Percentiles rank a stretch among this genome's conserved stretches.
These are phyloP conservation scores for Drosophila orosa DNA, from an alignment of 1,140 invertebrate species.

Conservation along the genomic window DNA sequence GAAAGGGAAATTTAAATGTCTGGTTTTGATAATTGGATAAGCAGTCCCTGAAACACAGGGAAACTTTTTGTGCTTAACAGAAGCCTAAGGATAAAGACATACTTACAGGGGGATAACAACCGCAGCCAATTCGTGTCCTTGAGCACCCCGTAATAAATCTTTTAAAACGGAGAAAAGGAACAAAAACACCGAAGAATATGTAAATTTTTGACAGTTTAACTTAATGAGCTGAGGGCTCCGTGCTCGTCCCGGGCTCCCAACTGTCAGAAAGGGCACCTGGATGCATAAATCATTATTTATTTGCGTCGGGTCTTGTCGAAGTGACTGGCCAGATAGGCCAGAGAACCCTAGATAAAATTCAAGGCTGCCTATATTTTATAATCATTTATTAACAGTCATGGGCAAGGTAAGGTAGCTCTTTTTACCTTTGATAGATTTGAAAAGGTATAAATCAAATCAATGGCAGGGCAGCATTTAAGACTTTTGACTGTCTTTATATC, in stretches of 20 bases:
- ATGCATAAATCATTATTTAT: slow-evolving; percentile 79
- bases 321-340: slow-evolving; percentile 36
- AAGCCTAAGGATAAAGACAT: slow-evolving; percentile 14
- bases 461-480: neutral
- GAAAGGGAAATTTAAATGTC: slow-evolving; percentile 70
- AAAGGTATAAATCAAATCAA: neutral
- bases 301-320: slow-evolving; percentile 61
- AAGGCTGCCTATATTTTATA: slow-evolving; percentile 2
- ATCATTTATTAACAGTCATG: slow-evolving; percentile 19
- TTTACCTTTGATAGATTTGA: slow-evolving; percentile 2
- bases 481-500: neutral
- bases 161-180: slow-evolving; percentile 10
- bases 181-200: slow-evolving; percentile 55
- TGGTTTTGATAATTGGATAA: slow-evolving; percentile 61
- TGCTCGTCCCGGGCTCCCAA: slow-evolving; percentile 18
- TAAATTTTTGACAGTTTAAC: slow-evolving; percentile 79
- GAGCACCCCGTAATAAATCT: slow-evolving; percentile 62
- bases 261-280: slow-evolving; percentile 38
- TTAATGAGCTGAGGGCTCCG: slow-evolving; percentile 58
- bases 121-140: slow-evolving; percentile 24
- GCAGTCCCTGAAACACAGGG: slow-evolving; percentile 42
- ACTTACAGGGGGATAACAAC: slow-evolving; percentile 36
- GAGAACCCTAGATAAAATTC: slow-evolving; percentile 11
- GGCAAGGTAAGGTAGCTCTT: neutral
- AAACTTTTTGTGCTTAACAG: slow-evolving; percentile 17